Evolutionary conservation across 2,888 invertebrate genomes (phyloP).

Genomic region (Pogonocherus hispidulus): DNA sequence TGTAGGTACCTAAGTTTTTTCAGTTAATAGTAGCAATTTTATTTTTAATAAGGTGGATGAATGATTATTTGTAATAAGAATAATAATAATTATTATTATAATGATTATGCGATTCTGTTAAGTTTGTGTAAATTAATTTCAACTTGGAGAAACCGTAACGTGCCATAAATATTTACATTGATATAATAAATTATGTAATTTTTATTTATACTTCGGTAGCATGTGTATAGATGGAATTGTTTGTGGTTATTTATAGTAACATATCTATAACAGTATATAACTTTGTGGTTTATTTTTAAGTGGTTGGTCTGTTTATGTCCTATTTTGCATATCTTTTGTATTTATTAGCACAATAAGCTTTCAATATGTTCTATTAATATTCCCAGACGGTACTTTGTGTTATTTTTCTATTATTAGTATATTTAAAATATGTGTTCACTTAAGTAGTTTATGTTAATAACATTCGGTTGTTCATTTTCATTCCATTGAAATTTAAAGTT

Average conservation of each 20-base stretch:
- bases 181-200: neutral
- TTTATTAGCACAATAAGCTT: neutral
- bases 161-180: slow-evolving; percentile 8
- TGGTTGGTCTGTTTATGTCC: neutral
- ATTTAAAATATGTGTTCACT: no score
- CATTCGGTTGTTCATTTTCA: no score
- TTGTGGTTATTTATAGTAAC: neutral
- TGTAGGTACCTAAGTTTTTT: no score
- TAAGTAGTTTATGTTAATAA: no score
- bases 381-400: neutral
- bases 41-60: no score
- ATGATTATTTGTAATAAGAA: no score
- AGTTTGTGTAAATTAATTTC: slow-evolving; percentile 4
- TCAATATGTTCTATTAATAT: neutral
- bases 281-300: slow-evolving; percentile 1
- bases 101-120: no score
- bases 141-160: slow-evolving; percentile 8
- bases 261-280: neutral
- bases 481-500: no score
- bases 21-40: no score
- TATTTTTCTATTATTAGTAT: neutral
- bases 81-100: no score
- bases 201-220: neutral
- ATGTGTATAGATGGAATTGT: neutral
- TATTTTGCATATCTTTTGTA: neutral